phyloP scores from a whole-genome alignment of 2,888 invertebrate genomes.

The Bedellia somnulentella region DNA sequence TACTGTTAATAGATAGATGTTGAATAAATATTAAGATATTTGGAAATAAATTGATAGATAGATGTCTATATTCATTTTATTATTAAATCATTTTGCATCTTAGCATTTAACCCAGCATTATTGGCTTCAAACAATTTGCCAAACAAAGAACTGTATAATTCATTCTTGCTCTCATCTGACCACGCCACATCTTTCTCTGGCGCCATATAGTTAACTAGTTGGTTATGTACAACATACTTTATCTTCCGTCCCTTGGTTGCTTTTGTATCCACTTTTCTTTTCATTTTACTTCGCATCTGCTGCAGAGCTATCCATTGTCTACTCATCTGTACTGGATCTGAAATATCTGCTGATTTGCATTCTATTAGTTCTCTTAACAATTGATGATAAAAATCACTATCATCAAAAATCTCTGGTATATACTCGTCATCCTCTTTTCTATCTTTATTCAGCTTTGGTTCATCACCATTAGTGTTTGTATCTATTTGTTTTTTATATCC shows the following conservation, averaged over 20 bases:
- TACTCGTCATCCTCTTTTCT: conserved; percentile 61
- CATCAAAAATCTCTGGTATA: conserved; percentile 89
- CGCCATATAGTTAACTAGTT: conserved; percentile 90
- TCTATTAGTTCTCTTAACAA: conserved; percentile 90
- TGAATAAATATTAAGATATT: no score
- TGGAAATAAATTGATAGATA: no score
- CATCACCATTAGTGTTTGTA: conserved; percentile 15
- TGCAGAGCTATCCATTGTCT: conserved; percentile 92
- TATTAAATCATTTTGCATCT: conserved; percentile 32
- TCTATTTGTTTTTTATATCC: conserved; percentile 46
- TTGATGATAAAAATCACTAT: conserved; percentile 96
- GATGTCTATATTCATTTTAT: conserved; percentile 21
- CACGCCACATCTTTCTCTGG: conserved; percentile 69
- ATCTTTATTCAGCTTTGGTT: conserved; percentile 16
- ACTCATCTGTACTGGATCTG: conserved; percentile 83
- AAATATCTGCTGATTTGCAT: conserved; percentile 80
- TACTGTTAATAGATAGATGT: no score
- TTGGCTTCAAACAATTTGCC: conserved; percentile 62
- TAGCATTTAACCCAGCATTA: conserved; percentile 34
- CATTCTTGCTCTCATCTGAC: conserved; percentile 78
- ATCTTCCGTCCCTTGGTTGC: conserved; percentile 94
- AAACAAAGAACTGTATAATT: conserved; percentile 82
- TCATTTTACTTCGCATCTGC: conserved; percentile 88
- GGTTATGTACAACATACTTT: conserved; percentile 81
- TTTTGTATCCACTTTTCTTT: conserved; percentile 88